Evolutionary conservation across 1,140 invertebrate species (phyloP), one percentile per base, ranked within the genome.

Genomic region (Drosophila oshimai): DNA sequence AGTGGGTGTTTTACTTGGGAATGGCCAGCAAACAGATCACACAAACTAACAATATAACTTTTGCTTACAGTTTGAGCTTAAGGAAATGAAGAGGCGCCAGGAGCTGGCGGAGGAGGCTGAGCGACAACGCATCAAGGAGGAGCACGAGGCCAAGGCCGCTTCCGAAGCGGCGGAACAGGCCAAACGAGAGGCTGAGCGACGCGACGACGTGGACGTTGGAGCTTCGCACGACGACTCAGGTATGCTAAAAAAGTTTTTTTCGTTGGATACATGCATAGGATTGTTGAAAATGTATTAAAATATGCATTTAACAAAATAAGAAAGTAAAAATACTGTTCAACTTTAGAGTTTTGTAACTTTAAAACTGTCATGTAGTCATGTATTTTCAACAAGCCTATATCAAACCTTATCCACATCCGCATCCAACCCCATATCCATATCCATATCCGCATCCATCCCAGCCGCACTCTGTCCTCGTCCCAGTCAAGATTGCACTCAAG

Each of bases 21-120:
- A 61, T 65, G n/a, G n/a, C n/a, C n/a, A n/a, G n/a, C n/a, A n/a
- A n/a, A 10, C 13, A 36, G 10, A 3, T n/a, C 5, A 9, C 5
- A n/a, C 6, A 22, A 12, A 5, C 10, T 12, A 7, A 18, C 7
- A 12, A 7, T 20, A 7, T 6, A 0, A 9, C 5, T 44, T 26
- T 9, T 7, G 0, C 20, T 29, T 33, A 0, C 41, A 99, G 98
- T 99, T 98, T 94, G 98, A 99, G 93, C 93, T 99, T 91, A 98
- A 98, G 92, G 98, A 99, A 93, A 94, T 97, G 92, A 97, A 98
- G 92, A 93, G 96, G 91, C 93, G 95, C 77, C 94, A 98, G 92
- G 95, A 97, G 92, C 95, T 96, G 84, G 95, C 95, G 29, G 96
- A 97, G 86, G 94, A 96, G 74, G 95, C 95, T 17, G 94, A 95